These are phyloP conservation scores for Selenia dentaria DNA, from an alignment of 2,888 invertebrate genomes.

Conservation along the genomic window DNA sequence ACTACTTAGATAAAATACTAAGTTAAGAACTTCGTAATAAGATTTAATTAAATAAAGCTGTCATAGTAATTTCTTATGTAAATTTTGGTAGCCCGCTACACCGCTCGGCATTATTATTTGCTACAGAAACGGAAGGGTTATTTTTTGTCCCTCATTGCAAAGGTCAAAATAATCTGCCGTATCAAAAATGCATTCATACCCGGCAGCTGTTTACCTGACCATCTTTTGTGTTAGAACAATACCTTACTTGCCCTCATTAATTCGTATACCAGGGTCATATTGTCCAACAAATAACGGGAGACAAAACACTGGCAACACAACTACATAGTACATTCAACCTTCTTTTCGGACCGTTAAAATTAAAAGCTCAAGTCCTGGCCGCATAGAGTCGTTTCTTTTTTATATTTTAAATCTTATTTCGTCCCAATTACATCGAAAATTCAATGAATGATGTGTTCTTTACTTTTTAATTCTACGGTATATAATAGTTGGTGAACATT, in stretches of 20 bases:
- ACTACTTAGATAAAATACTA: too few relatives aligned
- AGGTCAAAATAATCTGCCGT: constrained; percentile 19
- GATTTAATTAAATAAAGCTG: too few relatives aligned
- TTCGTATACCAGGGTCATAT: constrained; percentile 16
- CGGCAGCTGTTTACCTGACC: constrained; percentile 34
- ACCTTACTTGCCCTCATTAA: constrained; percentile 14
- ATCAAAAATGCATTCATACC: constrained; percentile 17
- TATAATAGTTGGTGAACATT: neutral
- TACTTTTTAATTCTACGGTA: neutral
- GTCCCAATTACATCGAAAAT: neutral
- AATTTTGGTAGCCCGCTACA: too few relatives aligned
- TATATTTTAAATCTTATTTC: neutral
- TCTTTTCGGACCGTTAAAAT: constrained; percentile 19
- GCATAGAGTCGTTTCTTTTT: neutral
- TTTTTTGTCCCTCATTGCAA: constrained; percentile 20
- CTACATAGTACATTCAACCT: constrained; percentile 2
- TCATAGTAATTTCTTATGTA: too few relatives aligned
- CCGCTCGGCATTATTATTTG: too few relatives aligned
- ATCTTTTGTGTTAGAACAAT: constrained; percentile 29
- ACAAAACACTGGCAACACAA: constrained; percentile 11
- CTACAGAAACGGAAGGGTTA: constrained; percentile 14
- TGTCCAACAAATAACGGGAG: constrained; percentile 14
- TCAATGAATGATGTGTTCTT: neutral
- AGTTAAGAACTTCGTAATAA: too few relatives aligned
- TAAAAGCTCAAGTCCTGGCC: neutral